Base-by-base conservation (phyloP, 2,113 vertebrate species). In the Dasyornis broadbenti region DNA sequence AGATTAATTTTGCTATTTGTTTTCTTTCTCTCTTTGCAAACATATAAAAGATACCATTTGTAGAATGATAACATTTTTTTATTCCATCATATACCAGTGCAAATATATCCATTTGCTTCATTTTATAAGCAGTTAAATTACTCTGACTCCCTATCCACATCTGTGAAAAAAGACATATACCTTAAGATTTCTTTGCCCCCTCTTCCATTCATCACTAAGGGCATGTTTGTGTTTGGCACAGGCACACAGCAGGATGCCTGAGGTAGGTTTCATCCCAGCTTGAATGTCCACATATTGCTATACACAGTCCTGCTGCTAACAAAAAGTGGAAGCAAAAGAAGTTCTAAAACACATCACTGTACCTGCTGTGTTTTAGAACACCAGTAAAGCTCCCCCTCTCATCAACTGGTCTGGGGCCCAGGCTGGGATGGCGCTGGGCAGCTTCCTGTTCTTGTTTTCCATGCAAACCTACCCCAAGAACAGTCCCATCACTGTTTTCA, bases 81-180 rank as follows among this genome's bases (percentile, higher is more conserved):
- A 57, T 89, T 89, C 75, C 15, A 35, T 79, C 60, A 70, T 72
- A 40, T 87, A 65, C 45, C 16, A 42, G 30, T 53, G 59, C 14
- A 77, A 66, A 77, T 81, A 33, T 44, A 93, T 30, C 39, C 22
- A 81, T 77, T 94, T 90, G 9, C 65, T 84, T 91, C 21, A 61
- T 91, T 93, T 94, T 69, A 39, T 64, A 75, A 91, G 53, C 82
- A 72, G 47, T 73, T 96, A 65, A 90, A 73, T 80, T 86, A 60
- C 39, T 65, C 53, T 69, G 37, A 49, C 19, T 77, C 35, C 45
- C 54, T 39, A 52, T 28, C 78, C 5, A 37, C 5, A 17, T 52
- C 37, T 42, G 24, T 88, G 61, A 53, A n/a, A 82, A 82, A 64
- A 56, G 7, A 66, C 12, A 31, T 23, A 20, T 71, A 49, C 52